Base-by-base conservation (phyloP, 2,888 invertebrate genomes). In the Enchytraeus crypticus region DNA sequence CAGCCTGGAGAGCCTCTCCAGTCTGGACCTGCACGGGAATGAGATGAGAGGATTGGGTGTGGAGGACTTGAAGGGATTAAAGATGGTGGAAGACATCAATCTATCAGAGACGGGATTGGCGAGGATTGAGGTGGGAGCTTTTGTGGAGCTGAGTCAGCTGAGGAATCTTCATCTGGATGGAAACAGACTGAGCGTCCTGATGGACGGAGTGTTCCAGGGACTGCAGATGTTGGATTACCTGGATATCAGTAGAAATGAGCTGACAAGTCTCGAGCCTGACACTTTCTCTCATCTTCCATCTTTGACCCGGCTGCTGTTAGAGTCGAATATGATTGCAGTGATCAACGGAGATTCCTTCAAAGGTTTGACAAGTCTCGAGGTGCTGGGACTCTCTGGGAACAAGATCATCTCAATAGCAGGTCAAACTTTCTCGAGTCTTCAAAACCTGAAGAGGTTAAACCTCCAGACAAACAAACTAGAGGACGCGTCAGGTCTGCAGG, bases 21-120 rank as follows among this genome's bases (percentile, higher is more conserved):
- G 51, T 14, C 32, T 65, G 47, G 46, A 34, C 5, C 38, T 65
- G 18, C 29, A 63, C 5, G 60, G 57, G 56, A 65, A 65, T 32
- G 51, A 57, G n/a, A 45, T 65, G n/a, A 38, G 27, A 18, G 27
- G 5, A 1, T 47, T 65, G 2, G n/a, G 34, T 18, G 30, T 26
- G 11, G 61, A 53, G 23, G 47, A 45, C 18, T 64, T 65, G 45
- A 11, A 60, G 11, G 18, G 46, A 4, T 32, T 56, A 2, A n/a
- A 21, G 14, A 55, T 55, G 4, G 46, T 65, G 30, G 23, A 43
- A 8, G 32, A 32, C 23, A 51, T 65, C 11, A 61, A 56, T 33
- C 46, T 65, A 11, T 34, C 33, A 54, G 61, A 59, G 14, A 65
- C 61, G 30, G 29, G 38, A 14, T 56, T 65, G 18, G 38, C 49